Evolutionary conservation across 2,888 invertebrate species (phyloP), one percentile per base, ranked within the genome.

Genomic region (Alloplasta piceator): DNA sequence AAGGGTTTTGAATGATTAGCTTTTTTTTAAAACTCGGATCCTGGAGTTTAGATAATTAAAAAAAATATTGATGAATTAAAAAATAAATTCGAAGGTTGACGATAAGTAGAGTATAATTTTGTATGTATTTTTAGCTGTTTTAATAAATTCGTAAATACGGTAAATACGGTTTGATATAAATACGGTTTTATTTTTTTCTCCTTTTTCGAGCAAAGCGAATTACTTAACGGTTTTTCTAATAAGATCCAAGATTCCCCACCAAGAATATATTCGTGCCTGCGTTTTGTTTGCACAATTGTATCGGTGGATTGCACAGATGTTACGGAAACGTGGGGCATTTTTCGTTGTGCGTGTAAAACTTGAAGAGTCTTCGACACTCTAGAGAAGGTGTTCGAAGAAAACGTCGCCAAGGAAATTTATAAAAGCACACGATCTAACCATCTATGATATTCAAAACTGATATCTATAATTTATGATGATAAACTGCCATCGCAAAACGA

Each of bases 201-300:
- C 26, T 26, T 26, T 3, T 26, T 26, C 26, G 39, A 48, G n/a
- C 26, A 16, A 50, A 16, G 38, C 58, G 39, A 67, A 50, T 66
- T 16, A 76, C 60, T 80, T 55, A 26, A 55, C 60, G 55, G 26
- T 55, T 58, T 70, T 73, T 81, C 68, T 74, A 36, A 67, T 26
- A 56, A 70, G 63, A 61, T 68, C 67, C 41, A 46, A 76, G 12
- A n/a, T n/a, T 50, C 26, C 78, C 68, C 63, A 52, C 72, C 58
- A 12, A 50, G 52, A n/a, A 61, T 61, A 43, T 63, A 26, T 6
- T 10, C 41, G 58, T 39, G 10, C 56, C 7, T 56, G 67, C 26
- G 50, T 82, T 26, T 26, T 87, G 82, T 89, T 90, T 89, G 86
- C 74, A 89, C 89, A 90, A 88, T 87, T 90, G 89, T 70, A 58